phyloP scores from a whole-genome alignment of 2,797 vertebrate species.

The Emys orbicularis region DNA sequence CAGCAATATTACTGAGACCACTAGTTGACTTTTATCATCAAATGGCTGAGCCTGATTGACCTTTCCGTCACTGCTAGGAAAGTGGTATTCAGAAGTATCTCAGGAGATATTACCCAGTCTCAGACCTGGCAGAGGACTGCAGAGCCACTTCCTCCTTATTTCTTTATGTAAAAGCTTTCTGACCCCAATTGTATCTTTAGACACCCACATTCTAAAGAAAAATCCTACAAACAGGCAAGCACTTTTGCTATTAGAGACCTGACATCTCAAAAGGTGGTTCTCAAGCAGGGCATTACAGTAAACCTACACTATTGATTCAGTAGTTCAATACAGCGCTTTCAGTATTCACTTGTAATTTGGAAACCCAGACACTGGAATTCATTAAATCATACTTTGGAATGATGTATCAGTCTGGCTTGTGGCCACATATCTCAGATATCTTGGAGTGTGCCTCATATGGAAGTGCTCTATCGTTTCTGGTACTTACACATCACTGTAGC shows the following conservation, averaged over 20 bases:
- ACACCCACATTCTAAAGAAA: neutral
- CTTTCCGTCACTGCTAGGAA: no score
- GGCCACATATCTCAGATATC: no score
- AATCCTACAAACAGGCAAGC: neutral
- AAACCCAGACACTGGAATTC: neutral
- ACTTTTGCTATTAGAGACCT: neutral
- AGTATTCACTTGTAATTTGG: neutral
- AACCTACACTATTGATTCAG: neutral
- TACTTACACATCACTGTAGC: neutral
- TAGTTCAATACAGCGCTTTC: neutral
- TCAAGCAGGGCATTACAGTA: neutral
- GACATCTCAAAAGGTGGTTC: neutral
- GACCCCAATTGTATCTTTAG: neutral
- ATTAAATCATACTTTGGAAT: neutral
- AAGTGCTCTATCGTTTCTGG: neutral
- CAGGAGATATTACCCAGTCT: neutral
- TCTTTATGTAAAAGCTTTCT: neutral
- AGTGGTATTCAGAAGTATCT: no score
- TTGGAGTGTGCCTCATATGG: neutral
- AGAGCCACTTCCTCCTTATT: neutral
- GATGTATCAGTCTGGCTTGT: neutral
- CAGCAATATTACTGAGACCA: no score
- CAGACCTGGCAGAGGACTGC: neutral
- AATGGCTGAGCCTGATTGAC: no score
- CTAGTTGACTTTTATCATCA: no score